Evolutionary conservation across 2,888 invertebrate genomes (phyloP).

Genomic region (Octonoba sinensis): DNA sequence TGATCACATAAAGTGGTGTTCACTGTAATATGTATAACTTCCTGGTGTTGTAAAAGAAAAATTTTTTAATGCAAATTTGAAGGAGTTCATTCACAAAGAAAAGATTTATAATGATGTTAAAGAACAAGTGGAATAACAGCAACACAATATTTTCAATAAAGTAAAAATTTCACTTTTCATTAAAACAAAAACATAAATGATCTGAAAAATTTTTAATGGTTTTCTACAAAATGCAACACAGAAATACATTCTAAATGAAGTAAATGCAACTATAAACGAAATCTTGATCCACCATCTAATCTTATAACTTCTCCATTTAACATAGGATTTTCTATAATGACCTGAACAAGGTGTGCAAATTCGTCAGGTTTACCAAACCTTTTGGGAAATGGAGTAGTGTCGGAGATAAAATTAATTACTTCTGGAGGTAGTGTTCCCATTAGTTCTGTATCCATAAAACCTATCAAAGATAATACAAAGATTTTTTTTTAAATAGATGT

Average conservation of each 20-base stretch:
- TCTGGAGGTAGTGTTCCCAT: constrained; percentile 83
- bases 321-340: constrained; percentile 88
- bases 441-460: constrained; percentile 85
- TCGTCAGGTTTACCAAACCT: constrained; percentile 88
- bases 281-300: constrained; percentile 82
- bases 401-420: constrained; percentile 78
- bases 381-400: constrained; percentile 84
- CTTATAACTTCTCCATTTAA: constrained; percentile 92
- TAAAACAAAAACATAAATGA: no score
- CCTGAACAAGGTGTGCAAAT: constrained; percentile 86
- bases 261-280: constrained; percentile 14
- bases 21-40: no score
- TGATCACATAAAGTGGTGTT: no score
- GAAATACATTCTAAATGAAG: no score
- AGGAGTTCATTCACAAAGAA: no score
- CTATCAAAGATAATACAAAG: constrained; percentile 7
- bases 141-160: no score
- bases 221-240: not conserved
- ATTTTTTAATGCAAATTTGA: no score
- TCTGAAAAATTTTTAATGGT: no score
- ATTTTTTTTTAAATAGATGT: not conserved
- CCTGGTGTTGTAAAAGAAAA: no score
- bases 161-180: no score
- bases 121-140: no score
- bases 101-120: no score